Percentiles rank a stretch among this genome's conserved stretches.
Conservation (phyloP, 1,140 invertebrate genomes). For the Theocolax elegans region DNA sequence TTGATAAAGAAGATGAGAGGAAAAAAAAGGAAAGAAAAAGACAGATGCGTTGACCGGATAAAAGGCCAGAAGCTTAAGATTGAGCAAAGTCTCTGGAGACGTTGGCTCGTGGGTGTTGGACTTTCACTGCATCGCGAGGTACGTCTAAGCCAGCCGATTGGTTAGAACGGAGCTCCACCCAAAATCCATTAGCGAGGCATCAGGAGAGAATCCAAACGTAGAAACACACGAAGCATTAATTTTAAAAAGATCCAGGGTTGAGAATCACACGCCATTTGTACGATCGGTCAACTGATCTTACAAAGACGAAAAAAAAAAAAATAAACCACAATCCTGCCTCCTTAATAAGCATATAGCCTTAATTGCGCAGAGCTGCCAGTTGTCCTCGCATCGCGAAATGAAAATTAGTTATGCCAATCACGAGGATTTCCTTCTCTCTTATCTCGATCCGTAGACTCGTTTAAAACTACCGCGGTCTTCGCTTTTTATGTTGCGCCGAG, state of each 20-base stretch:
- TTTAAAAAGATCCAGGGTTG: slow-evolving; percentile 62
- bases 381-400: slow-evolving; percentile 28
- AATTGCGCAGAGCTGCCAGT: slow-evolving; percentile 49
- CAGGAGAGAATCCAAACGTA: slow-evolving; percentile 63
- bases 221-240: slow-evolving; percentile 61
- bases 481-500: not conserved
- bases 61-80: not conserved
- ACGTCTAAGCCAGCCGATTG: slow-evolving; percentile 59
- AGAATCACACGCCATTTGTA: slow-evolving; percentile 59
- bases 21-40: not conserved
- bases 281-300: slow-evolving; percentile 42
- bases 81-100: not conserved
- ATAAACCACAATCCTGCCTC: too few relatives aligned
- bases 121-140: slow-evolving; percentile 57
- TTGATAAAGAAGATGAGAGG: not conserved
- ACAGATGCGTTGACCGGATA: too few relatives aligned
- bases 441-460: not conserved
- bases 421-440: not conserved
- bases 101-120: slow-evolving; percentile 61
- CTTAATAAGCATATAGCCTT: too few relatives aligned
- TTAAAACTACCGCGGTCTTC: not conserved
- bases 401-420: slow-evolving; percentile 43
- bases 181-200: slow-evolving; percentile 65
- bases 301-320: slow-evolving; percentile 51
- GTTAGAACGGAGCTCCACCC: slow-evolving; percentile 64